phyloP scores from a whole-genome alignment of 2,888 invertebrate species.

The Eristalinus sepulchralis region DNA sequence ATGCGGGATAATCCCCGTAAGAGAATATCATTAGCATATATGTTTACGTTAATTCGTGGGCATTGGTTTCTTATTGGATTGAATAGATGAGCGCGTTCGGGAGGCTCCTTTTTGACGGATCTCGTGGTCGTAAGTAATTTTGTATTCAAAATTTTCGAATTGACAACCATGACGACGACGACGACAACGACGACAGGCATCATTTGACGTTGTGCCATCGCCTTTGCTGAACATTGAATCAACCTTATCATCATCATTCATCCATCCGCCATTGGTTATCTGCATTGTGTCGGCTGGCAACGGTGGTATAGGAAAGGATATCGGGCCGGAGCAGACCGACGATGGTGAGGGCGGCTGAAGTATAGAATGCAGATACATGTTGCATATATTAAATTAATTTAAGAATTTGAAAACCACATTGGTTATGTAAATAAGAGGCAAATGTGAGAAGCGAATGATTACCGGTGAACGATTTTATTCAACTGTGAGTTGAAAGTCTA shows the following conservation, averaged over 20 bases:
- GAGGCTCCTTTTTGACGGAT: conserved; percentile 63
- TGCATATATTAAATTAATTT: conserved; percentile 70
- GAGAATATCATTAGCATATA: conserved; percentile 74
- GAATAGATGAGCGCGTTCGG: conserved; percentile 59
- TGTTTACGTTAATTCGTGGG: conserved; percentile 74
- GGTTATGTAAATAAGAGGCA: conserved; percentile 63
- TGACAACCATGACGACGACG: conserved; percentile 61
- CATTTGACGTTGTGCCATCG: conserved; percentile 66
- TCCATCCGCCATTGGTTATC: conserved; percentile 59
- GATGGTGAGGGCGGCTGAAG: conserved; percentile 25
- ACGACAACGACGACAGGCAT: conserved; percentile 65
- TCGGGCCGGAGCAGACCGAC: not conserved
- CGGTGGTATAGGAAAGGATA: not conserved
- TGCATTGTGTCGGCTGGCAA: conserved; percentile 22
- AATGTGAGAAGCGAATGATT: conserved; percentile 57
- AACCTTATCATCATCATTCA: conserved; percentile 68
- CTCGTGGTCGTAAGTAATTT: conserved; percentile 62
- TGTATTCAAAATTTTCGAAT: conserved; percentile 69
- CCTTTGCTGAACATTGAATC: conserved; percentile 50
- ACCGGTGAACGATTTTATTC: conserved; percentile 44
- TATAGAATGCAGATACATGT: conserved; percentile 60
- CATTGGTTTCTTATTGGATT: conserved; percentile 71
- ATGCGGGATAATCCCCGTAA: conserved; percentile 68
- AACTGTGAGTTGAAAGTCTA: not conserved
- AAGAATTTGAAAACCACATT: conserved; percentile 64